Conservation (phyloP, 2,888 invertebrate species). For the Quadriops clusia region DNA sequence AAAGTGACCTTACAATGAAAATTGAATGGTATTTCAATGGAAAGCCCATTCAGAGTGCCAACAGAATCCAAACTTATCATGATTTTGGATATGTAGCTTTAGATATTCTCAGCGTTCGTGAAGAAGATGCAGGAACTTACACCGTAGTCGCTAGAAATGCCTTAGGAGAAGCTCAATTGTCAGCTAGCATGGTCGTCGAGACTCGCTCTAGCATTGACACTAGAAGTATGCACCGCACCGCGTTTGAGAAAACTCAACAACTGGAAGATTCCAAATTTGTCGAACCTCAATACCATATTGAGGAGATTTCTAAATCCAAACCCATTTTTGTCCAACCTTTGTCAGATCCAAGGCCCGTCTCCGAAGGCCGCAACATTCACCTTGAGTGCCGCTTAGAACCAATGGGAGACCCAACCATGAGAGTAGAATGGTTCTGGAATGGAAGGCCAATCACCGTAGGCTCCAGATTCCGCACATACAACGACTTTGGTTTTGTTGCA, state of each 20-base stretch:
- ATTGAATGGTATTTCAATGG: conserved; percentile 98
- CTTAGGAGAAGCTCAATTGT: conserved; percentile 76
- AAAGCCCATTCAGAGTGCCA: conserved; percentile 75
- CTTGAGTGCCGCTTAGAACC: conserved; percentile 86
- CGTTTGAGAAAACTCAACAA: conserved; percentile 77
- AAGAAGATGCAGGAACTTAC: conserved; percentile 88
- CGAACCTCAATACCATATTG: conserved; percentile 80
- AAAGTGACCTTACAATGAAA: conserved; percentile 83
- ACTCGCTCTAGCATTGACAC: conserved; percentile 83
- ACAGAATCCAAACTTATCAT: conserved; percentile 85
- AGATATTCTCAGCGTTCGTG: conserved; percentile 83
- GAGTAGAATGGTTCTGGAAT: conserved; percentile 93
- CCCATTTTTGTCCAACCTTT: conserved; percentile 88
- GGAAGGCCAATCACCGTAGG: conserved; percentile 80
- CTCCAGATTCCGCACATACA: conserved; percentile 86
- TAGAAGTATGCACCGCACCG: conserved; percentile 77
- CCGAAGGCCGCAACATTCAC: conserved; percentile 83
- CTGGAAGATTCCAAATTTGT: conserved; percentile 76
- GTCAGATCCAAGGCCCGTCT: conserved; percentile 71
- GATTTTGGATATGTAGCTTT: conserved; percentile 96
- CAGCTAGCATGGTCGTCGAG: conserved; percentile 77
- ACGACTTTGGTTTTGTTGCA: conserved; percentile 95
- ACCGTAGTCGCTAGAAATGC: conserved; percentile 87
- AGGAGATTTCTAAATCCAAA: conserved; percentile 86
- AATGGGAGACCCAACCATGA: conserved; percentile 92